Evolutionary conservation across 2,888 invertebrate species (phyloP), one percentile per base, ranked within the genome.

Genomic region (Zhuqinia jingwanae): DNA sequence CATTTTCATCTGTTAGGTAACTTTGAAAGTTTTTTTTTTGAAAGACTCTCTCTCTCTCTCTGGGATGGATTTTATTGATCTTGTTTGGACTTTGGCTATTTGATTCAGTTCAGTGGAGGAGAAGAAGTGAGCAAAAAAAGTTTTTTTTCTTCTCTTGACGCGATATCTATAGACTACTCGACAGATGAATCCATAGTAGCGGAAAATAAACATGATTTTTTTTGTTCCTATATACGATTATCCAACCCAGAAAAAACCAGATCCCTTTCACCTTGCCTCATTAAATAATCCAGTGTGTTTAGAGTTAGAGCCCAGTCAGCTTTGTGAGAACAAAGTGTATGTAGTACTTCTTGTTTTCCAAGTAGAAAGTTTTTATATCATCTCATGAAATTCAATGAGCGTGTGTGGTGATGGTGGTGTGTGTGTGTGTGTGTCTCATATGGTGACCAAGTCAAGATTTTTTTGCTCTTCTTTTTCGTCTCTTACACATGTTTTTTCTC

Each of bases 201-300:
- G 81, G 50, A 70, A 81, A 81, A 81, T 81, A 70, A 30, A 36
- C 36, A 70, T 68, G 70, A 56, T 70, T 81, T 81, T 70, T 70
- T 81, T n/a, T n/a, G n/a, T n/a, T n/a, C n/a, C n/a, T n/a, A n/a
- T n/a, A n/a, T n/a, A n/a, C n/a, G n/a, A n/a, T n/a, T n/a, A n/a
- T n/a, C n/a, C 56, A 22, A 27, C 36, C 5, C 36, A 6, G 36
- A 8, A 36, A 3, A 36, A 36, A 36, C 36, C 36, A 36, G 36
- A 45, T 53, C 53, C 22, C 70, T 81, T 81, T 81, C 81, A 81
- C 81, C 53, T 81, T 56, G 81, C 70, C 68, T 81, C 81, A 81
- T 81, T 81, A 70, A 68, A 36, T 36, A 36, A 50, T 50, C n/a
- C 50, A 5, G 50, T 36, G 36, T 6, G 36, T 36, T 3, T 3